phyloP scores from a whole-genome alignment of 2,888 invertebrate species.

The Yponomeuta cagnagella region DNA sequence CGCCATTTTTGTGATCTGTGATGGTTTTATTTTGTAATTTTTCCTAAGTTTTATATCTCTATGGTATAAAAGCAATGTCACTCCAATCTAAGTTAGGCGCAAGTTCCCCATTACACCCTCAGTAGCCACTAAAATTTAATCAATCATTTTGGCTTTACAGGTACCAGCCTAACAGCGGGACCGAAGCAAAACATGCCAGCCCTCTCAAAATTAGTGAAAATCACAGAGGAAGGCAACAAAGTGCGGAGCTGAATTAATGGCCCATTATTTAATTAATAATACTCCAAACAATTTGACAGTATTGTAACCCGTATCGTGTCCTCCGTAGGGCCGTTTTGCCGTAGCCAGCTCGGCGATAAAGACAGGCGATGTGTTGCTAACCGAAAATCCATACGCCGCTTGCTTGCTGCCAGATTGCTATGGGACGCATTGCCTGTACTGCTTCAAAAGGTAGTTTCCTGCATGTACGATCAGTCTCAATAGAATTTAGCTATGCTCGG shows the following conservation, averaged over 20 bases:
- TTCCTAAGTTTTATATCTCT: too few relatives aligned
- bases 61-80: too few relatives aligned
- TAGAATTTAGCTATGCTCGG: too few relatives aligned
- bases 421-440: conserved; percentile 88
- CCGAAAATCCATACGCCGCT: conserved; percentile 84
- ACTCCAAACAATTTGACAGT: neutral
- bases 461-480: neutral
- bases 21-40: too few relatives aligned
- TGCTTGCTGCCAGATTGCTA: conserved; percentile 83
- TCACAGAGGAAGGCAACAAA: conserved; percentile 75
- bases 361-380: conserved; percentile 83
- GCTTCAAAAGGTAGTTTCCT: conserved; percentile 79
- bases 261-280: neutral
- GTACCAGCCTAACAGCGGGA: conserved; percentile 60
- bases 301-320: neutral
- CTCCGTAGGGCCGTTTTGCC: conserved; percentile 78
- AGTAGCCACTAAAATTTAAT: too few relatives aligned
- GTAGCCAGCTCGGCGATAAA: conserved; percentile 77
- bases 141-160: conserved; percentile 30
- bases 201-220: conserved; percentile 76
- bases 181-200: conserved; percentile 70
- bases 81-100: too few relatives aligned
- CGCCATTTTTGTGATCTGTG: too few relatives aligned
- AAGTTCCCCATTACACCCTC: too few relatives aligned
- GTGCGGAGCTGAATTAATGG: conserved; percentile 28